phyloP scores from a whole-genome alignment of 2,888 invertebrate species.

The Ophion slaviceki region DNA sequence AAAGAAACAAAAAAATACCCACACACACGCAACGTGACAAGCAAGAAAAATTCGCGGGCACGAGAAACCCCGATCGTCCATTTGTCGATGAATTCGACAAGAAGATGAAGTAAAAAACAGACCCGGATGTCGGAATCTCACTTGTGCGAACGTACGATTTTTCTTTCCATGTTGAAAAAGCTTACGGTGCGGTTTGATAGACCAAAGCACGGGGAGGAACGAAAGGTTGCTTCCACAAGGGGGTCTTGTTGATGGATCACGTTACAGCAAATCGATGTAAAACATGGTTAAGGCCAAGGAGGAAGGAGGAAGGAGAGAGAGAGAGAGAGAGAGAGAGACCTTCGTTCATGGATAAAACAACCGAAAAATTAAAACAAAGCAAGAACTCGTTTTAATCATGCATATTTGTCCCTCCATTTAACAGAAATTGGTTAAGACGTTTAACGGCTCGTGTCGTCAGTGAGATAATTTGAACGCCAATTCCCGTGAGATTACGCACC shows the following conservation, averaged over 20 bases:
- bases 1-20: conserved; percentile 22
- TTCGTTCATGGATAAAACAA: conserved; percentile 52
- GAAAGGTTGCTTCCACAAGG: neutral
- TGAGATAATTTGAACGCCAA: conserved; percentile 62
- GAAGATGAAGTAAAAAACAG: neutral
- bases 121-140: neutral
- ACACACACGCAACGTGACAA: neutral
- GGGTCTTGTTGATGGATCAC: neutral
- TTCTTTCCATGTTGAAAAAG: conserved; percentile 37
- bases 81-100: conserved; percentile 49
- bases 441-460: conserved; percentile 65
- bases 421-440: conserved; percentile 68
- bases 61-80: conserved; percentile 53
- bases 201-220: neutral
- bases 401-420: conserved; percentile 67
- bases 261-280: neutral
- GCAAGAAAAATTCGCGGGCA: conserved; percentile 28
- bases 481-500: conserved; percentile 57
- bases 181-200: neutral
- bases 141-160: conserved; percentile 5
- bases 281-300: neutral
- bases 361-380: conserved; percentile 54
- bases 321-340: conserved; percentile 40
- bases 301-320: conserved; percentile 26
- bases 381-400: conserved; percentile 20